Base-by-base conservation (phyloP, 2,888 invertebrate genomes). In the Drosophila greeni region DNA sequence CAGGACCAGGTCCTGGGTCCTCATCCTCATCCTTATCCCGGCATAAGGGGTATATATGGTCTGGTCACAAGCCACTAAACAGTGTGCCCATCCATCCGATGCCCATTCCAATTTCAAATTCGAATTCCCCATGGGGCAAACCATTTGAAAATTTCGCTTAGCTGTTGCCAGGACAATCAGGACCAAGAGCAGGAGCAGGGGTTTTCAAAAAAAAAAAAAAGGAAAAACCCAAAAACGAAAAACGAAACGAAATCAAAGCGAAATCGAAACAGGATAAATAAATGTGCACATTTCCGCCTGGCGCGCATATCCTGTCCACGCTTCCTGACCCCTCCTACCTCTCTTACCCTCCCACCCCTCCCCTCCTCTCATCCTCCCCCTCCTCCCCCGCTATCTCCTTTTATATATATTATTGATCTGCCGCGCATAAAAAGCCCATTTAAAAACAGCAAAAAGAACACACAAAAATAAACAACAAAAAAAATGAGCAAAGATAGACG, bases 261-360 rank as follows among this genome's bases (percentile, higher is more conserved):
- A 84, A 81, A 81, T 81, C 84, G 85, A 82, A 80, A 82, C 81
- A 84, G 85, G 84, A 82, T 85, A 82, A 82, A 82, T 82, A 82
- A 82, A 85, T 82, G 85, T 85, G 84, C 85, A 82, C 84, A 85
- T 85, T 85, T 82, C 82, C 82, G 85, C 70, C 73, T 73, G 74
- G 72, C 68, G 79, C 74, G 82, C 82, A 82, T 82, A 78, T 85
- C 81, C 84, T 85, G 82, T 76, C 83, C 82, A 59, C 66, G 78
- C 84, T 83, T 80, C 73, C 77, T 36, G 18, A 40, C 39, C 53
- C 37, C 9, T n/a, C n/a, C n/a, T n/a, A n/a, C 16, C 52, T 4
- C 11, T 26, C 26, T n/a, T n/a, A n/a, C n/a, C n/a, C n/a, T n/a
- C n/a, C n/a, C n/a, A n/a, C n/a, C 8, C 26, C 26, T 5, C 11